These are phyloP conservation scores for Isurus oxyrinchus DNA, from an alignment of 2,113 vertebrate species.

Conservation along the genomic window DNA sequence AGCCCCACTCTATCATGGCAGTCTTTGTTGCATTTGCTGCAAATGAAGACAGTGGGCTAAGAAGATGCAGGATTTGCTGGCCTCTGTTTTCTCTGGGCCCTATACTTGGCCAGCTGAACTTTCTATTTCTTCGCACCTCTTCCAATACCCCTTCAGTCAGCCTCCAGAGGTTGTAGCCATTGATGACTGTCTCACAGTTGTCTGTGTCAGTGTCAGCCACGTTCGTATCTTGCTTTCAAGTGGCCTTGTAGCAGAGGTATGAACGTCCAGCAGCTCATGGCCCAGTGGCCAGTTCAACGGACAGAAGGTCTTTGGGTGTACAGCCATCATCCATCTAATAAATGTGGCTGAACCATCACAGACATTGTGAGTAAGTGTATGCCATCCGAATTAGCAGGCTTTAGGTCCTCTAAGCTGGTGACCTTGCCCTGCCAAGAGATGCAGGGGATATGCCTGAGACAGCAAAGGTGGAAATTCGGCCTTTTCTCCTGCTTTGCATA, in stretches of 20 bases:
- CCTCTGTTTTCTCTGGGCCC: not conserved
- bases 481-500: not conserved
- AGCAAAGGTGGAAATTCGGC: not conserved
- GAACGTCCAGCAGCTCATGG: not conserved
- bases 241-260: not conserved
- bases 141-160: not conserved
- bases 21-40: not conserved
- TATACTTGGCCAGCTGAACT: not conserved
- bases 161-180: not conserved
- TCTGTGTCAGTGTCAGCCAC: not conserved
- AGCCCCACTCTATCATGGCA: not conserved
- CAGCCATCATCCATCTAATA: not conserved
- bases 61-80: not conserved
- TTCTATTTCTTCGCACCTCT: not conserved
- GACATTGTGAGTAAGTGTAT: not conserved
- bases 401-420: not conserved
- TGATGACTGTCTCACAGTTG: not conserved
- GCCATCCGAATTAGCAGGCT: not conserved
- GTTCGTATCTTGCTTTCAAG: not conserved
- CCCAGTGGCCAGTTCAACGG: not conserved
- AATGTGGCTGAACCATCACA: not conserved
- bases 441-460: not conserved
- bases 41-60: not conserved
- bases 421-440: not conserved
- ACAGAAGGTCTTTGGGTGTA: not conserved